These are phyloP conservation scores for Sicus ferrugineus DNA, from an alignment of 2,888 invertebrate genomes.

Conservation along the genomic window DNA sequence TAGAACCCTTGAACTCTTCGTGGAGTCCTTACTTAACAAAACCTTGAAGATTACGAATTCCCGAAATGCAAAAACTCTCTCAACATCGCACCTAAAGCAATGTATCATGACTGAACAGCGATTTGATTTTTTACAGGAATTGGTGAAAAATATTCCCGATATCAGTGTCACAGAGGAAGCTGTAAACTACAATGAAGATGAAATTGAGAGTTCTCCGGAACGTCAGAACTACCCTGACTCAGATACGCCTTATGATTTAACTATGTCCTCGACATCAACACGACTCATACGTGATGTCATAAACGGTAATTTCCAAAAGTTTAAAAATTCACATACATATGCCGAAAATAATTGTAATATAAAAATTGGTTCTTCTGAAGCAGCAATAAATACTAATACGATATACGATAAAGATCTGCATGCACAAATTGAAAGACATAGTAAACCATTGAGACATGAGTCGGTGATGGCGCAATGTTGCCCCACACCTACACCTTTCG, in stretches of 20 bases:
- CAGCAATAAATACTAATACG: too few relatives aligned
- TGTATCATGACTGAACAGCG: constrained; percentile 89
- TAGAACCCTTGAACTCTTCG: constrained; percentile 92
- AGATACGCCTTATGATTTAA: constrained; percentile 62
- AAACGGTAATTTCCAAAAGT: constrained; percentile 24
- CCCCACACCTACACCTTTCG: not conserved
- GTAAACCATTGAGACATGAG: too few relatives aligned
- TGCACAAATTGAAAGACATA: too few relatives aligned
- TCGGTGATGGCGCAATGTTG: not conserved
- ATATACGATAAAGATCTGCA: too few relatives aligned
- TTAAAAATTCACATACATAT: too few relatives aligned
- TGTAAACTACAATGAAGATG: constrained; percentile 53
- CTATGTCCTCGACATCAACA: constrained; percentile 60
- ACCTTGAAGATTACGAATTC: constrained; percentile 86
- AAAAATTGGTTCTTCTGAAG: too few relatives aligned
- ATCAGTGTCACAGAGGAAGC: constrained; percentile 62
- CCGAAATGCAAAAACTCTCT: constrained; percentile 91
- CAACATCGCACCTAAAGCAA: constrained; percentile 95
- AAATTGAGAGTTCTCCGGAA: constrained; percentile 56
- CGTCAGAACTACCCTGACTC: constrained; percentile 55
- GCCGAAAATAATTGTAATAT: too few relatives aligned
- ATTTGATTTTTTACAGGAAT: constrained; percentile 91
- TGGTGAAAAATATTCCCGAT: constrained; percentile 70
- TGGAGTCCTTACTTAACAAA: constrained; percentile 88
- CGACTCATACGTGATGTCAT: constrained; percentile 22